Evolutionary conservation across 2,888 invertebrate species (phyloP), one percentile per base, ranked within the genome.

Genomic region (Drosophila ezoana): DNA sequence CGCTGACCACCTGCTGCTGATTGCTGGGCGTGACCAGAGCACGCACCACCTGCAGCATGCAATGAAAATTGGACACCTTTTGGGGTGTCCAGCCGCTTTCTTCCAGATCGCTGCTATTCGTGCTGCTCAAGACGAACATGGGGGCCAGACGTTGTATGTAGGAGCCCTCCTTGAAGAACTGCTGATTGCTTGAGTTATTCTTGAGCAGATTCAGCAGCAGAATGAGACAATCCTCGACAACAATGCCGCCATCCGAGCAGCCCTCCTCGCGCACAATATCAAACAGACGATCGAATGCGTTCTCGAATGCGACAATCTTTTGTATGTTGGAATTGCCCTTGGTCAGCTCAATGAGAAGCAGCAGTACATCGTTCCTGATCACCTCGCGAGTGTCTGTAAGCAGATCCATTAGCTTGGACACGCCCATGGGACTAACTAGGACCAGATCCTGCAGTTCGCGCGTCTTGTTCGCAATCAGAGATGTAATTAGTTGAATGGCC

Each of bases 261-360:
- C 98, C 98, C 92, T 99, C 99, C 63, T 96, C 96, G 2, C 94
- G 94, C 11, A 99, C 96, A 10, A 99, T 98, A 91, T 98, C 98
- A 81, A 99, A 96, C 32, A 99, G 93, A 77, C 97, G 94, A 92
- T 99, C 99, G 90, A 99, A 99, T 0, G 98, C 98, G 93, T 99
- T 99, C 92, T 99, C 99, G 92, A 99, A 99, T 0, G 99, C 99
- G 0, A 99, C 98, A 87, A 99, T 99, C 93, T 99, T 99, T 92
- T 99, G 99, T 86, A 99, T 98, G 91, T 98, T 99, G 0, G 98
- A 97, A 93, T 99, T 99, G 13, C 92, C 91, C 69, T 92, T 96
- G 0, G 99, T 99, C 81, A 99, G 93, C 88, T 98, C 97, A 73
- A 97, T 97, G 0, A 99, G 93, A 49, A 99, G 93, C 5, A 99